These are phyloP conservation scores for Cacatua alba DNA, from an alignment of 2,113 vertebrate species.

Conservation along the genomic window DNA sequence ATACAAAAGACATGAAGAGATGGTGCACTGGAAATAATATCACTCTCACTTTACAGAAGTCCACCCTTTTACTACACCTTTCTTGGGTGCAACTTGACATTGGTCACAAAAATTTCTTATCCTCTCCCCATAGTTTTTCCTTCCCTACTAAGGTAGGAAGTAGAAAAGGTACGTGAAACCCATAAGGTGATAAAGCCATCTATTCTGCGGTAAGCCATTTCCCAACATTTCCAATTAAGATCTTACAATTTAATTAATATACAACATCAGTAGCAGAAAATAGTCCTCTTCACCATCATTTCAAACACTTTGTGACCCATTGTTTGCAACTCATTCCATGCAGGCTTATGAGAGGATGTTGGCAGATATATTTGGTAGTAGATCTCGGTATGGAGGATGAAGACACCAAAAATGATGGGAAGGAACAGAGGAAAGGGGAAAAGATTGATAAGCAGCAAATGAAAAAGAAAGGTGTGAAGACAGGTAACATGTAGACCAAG, in stretches of 20 bases:
- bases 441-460: neutral
- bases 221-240: neutral
- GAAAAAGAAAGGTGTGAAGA: neutral
- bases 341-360: neutral
- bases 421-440: neutral
- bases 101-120: neutral
- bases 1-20: neutral
- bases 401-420: neutral
- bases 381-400: neutral
- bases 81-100: neutral
- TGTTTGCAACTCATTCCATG: neutral
- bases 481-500: neutral
- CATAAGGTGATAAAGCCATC: neutral
- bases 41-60: neutral
- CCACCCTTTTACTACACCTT: neutral
- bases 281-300: neutral
- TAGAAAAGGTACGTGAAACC: neutral
- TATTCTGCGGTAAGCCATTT: neutral
- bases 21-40: neutral
- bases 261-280: neutral
- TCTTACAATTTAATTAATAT: neutral
- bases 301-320: neutral
- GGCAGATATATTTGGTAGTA: neutral
- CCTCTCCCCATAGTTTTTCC: neutral
- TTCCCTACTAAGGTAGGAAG: neutral